Evolutionary conservation across 2,888 invertebrate genomes (phyloP).

Genomic region (Chrysina gloriosa): DNA sequence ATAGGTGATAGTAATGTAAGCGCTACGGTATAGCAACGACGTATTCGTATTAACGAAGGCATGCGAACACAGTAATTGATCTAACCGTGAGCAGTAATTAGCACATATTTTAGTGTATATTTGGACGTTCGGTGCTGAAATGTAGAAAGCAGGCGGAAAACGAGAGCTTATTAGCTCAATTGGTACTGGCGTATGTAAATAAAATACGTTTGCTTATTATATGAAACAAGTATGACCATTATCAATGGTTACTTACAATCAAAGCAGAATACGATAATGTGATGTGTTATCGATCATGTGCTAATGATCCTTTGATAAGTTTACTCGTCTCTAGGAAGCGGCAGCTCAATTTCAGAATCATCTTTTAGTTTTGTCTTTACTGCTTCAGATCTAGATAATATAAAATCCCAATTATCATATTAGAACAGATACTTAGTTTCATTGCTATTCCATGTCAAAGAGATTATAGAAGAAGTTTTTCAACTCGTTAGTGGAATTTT

Average conservation of each 20-base stretch:
- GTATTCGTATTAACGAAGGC: slow-evolving; percentile 21
- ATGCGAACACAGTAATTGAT: slow-evolving; percentile 32
- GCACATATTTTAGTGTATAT: slow-evolving; percentile 8
- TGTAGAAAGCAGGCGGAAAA: slow-evolving; percentile 11
- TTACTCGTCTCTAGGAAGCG: no score
- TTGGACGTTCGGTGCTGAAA: background rate
- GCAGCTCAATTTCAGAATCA: no score
- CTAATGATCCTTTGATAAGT: no score
- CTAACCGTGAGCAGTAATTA: slow-evolving; percentile 38
- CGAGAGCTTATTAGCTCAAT: slow-evolving; percentile 14
- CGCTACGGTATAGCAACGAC: background rate
- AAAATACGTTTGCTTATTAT: slow-evolving; percentile 5
- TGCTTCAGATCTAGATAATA: no score
- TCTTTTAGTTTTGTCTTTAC: no score
- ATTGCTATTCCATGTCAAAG: background rate
- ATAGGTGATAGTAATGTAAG: background rate
- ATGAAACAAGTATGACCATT: no score
- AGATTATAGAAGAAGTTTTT: background rate
- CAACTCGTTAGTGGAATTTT: no score
- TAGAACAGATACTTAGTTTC: no score
- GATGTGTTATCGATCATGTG: no score
- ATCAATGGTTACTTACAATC: no score
- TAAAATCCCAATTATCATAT: no score
- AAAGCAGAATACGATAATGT: no score
- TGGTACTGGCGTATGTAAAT: slow-evolving; percentile 14